These are phyloP conservation scores for Taenioides sp. DNA, from an alignment of 2,797 vertebrate genomes.

Conservation along the genomic window DNA sequence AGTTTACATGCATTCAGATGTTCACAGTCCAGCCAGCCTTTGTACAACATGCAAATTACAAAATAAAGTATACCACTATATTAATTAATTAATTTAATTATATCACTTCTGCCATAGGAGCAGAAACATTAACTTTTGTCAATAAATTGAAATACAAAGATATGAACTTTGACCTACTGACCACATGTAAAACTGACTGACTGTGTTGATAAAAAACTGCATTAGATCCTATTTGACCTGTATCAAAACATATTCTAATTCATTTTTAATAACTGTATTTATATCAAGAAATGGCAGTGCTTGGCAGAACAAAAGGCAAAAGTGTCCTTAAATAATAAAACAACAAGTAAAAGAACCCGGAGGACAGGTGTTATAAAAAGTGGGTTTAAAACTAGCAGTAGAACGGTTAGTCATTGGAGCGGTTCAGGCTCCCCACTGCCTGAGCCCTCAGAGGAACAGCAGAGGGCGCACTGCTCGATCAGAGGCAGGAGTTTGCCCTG, in stretches of 20 bases:
- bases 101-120: background rate
- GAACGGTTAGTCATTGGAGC: slow-evolving; percentile 66
- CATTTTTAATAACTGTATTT: background rate
- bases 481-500: slow-evolving; percentile 88
- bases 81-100: too few species aligned
- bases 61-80: background rate
- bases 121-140: background rate
- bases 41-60: background rate
- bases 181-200: background rate
- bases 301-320: slow-evolving; percentile 43
- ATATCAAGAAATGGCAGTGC: slow-evolving; percentile 20
- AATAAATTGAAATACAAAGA: background rate
- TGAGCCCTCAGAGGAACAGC: slow-evolving; percentile 68
- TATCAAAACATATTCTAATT: background rate
- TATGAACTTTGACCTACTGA: background rate
- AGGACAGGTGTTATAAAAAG: slow-evolving; percentile 44
- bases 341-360: slow-evolving; percentile 26
- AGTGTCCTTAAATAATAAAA: slow-evolving; percentile 24
- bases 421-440: slow-evolving; percentile 60
- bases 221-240: background rate
- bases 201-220: background rate
- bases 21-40: background rate
- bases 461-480: slow-evolving; percentile 82
- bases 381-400: slow-evolving; percentile 30
- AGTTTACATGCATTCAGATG: background rate